Conservation (phyloP, 2,888 invertebrate genomes). For the Phorcus lineatus region DNA sequence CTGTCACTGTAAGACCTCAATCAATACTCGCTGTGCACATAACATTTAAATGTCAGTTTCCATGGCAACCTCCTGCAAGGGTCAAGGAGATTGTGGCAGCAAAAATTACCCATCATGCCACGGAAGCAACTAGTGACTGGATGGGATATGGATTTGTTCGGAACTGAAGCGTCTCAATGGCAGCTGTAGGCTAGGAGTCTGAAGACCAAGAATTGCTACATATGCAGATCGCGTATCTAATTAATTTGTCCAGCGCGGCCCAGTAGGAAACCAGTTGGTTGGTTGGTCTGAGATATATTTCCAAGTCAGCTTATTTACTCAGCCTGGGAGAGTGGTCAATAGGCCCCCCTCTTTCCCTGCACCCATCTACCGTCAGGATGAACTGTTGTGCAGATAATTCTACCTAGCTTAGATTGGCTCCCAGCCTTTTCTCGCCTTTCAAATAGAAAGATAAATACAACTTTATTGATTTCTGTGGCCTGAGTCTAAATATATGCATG, state of each 20-base stretch:
- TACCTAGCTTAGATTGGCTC: not conserved
- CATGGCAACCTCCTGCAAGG: conserved; percentile 31
- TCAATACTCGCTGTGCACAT: conserved; percentile 28
- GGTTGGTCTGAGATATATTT: not conserved
- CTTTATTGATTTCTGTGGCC: not conserved
- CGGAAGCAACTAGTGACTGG: not conserved
- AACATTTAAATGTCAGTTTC: conserved; percentile 31
- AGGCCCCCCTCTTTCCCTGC: not conserved
- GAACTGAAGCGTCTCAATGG: not conserved
- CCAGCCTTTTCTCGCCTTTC: not conserved
- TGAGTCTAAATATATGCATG: not conserved
- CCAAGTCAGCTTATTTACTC: not conserved
- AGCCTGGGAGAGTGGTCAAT: not conserved
- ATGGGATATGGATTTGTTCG: not conserved
- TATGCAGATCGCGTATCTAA: not conserved
- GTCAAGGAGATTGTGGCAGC: conserved; percentile 12
- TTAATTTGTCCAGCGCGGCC: not conserved
- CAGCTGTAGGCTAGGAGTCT: not conserved
- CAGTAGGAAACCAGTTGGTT: not conserved
- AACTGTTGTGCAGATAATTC: not conserved
- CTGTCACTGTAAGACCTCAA: not conserved
- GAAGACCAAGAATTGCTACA: not conserved
- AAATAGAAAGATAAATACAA: not conserved
- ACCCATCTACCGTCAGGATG: not conserved
- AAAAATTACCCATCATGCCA: conserved; percentile 6